Evolutionary conservation across 2,888 invertebrate genomes (phyloP), one percentile per base, ranked within the genome.

Genomic region (Cepaea hortensis): DNA sequence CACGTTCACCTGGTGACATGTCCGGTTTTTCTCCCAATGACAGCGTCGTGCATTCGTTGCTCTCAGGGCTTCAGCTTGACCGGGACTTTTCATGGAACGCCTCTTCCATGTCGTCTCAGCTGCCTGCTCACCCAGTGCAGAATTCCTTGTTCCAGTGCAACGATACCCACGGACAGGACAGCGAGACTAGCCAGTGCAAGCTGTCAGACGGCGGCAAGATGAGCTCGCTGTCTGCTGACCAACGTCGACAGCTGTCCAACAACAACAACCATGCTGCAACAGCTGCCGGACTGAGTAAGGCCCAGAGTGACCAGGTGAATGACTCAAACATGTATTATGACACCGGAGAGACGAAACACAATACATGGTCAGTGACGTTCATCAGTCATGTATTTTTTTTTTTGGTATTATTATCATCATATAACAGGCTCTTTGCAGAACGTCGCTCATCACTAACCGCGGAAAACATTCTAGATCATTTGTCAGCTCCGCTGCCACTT

Each of bases 61-160:
- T 85, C 1, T 75, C 48, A 62, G 72, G 73, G 11, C 73, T 85
- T 48, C 81, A 81, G 73, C 61, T 70, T 0, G 85, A 85, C 46
- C 81, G 81, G 9, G 85, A 85, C 50, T 85, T 81, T 65, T 85
- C 85, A 7, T 85, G 85, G 85, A 85, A 85, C 62, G 85, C 85
- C 7, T 85, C 85, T 1, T 76, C 85, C 5, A 81, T 81, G 65
- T 55, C 85, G 23, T 85, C 81, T 20, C 46, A 73, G 48, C 13
- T 62, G 23, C n/a, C 77, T 11, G 23, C 50, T 5, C 55, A 55
- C 55, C 35, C 82, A 23, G 73, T 18, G 13, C 79, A 77, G n/a
- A 70, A 50, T 55, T 48, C 70, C 35, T 61, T 77, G 15, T 79
- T 68, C 50, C 85, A 77, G 35, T 65, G 65, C 18, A 48, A n/a